phyloP scores from a whole-genome alignment of 2,888 invertebrate genomes.

The Gymnosoma rotundatum region DNA sequence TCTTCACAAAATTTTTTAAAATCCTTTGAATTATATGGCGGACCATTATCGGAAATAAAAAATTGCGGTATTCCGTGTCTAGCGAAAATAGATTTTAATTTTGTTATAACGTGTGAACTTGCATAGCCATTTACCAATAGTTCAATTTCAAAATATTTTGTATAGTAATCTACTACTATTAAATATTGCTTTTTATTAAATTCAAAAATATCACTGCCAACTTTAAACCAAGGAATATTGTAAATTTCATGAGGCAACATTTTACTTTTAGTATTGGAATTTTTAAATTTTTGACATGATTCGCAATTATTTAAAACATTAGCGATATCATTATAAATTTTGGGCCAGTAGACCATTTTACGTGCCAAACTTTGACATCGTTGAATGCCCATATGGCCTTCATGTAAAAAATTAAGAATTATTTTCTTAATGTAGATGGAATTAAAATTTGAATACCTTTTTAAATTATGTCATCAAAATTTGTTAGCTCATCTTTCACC shows the following conservation, averaged over 20 bases:
- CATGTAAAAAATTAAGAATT: too few relatives aligned
- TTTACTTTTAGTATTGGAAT: too few relatives aligned
- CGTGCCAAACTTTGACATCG: too few relatives aligned
- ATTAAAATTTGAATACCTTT: too few relatives aligned
- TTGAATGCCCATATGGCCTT: too few relatives aligned
- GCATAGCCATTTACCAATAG: background rate
- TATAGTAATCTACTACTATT: background rate
- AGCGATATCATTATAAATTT: too few relatives aligned
- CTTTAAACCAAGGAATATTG: background rate
- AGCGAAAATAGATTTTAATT: background rate
- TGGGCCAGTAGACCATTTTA: too few relatives aligned
- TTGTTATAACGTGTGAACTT: constrained; percentile 1
- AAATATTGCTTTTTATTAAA: background rate
- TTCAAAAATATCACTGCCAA: constrained; percentile 7
- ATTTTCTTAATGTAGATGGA: too few relatives aligned
- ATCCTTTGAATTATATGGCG: constrained; percentile 12
- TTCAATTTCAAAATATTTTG: background rate
- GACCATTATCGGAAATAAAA: constrained; percentile 1
- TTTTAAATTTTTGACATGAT: too few relatives aligned
- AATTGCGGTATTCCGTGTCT: background rate
- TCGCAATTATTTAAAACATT: background rate
- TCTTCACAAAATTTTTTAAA: constrained; percentile 1
- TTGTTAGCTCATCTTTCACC: too few relatives aligned
- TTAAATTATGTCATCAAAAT: too few relatives aligned
- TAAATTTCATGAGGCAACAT: too few relatives aligned